Evolutionary conservation across 1,140 invertebrate genomes (phyloP), one percentile per base, ranked within the genome.

Genomic region (Drosophila pallidifrons): DNA sequence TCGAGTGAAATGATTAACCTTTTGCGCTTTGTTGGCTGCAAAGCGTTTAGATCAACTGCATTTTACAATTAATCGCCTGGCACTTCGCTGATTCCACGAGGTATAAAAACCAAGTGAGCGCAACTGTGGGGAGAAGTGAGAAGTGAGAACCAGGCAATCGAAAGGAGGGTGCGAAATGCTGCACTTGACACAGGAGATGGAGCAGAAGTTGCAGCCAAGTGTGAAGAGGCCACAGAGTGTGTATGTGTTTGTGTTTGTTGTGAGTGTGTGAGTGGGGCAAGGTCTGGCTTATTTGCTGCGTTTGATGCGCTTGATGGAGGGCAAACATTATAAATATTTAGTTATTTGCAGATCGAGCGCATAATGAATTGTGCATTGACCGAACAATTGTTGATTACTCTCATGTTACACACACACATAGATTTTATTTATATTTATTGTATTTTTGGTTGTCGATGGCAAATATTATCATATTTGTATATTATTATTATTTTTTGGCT

Each of bases 51-150:
- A 73, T 66, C 52, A 43, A 54, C 67, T 82, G 81, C 72, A 58
- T 77, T 67, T 49, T 58, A 55, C 69, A 72, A 88, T 88, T 87
- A 87, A 87, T 88, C 77, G 80, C 35, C 77, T 89, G 83, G 52
- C 85, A 87, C 85, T 83, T 68, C 83, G 67, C 46, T 89, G 77
- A 67, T 63, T 86, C 55, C 59, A 80, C 38, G 28, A 16, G 16
- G 55, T 69, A 88, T 87, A 71, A 87, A 87, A 60, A 46, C 41
- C 82, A 61, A 80, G 58, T 75, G 66, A 79, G 16, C 1, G 13
- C 7, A n/a, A 30, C 1, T 4, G 6, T 20, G 45, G 45, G 15
- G 3, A 6, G 11, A 38, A 38, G 45, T 1, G 5, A 47, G 6
- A 13, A 16, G 6, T 16, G 2, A 8, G 15, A 47, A 71, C 47